phyloP scores from a whole-genome alignment of 2,888 invertebrate genomes.

The Torymus aiolomorphi region DNA sequence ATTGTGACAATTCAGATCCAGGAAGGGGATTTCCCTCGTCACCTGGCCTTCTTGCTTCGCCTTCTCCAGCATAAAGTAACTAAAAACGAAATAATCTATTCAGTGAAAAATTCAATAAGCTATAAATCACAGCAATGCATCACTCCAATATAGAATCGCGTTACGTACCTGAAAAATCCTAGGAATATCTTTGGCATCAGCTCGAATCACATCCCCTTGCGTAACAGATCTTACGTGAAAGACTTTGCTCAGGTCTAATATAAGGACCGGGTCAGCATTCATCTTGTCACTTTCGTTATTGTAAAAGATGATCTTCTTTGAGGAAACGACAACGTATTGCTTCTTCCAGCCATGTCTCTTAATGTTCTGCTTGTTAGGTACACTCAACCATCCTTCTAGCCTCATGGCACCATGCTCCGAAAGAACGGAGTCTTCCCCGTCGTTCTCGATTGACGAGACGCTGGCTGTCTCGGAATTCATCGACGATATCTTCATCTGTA shows the following conservation, averaged over 20 bases:
- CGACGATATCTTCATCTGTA: conserved; percentile 89
- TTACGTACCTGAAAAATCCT: conserved; percentile 90
- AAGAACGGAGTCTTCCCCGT: conserved; percentile 83
- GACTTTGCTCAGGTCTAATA: conserved; percentile 97
- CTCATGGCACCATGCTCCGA: conserved; percentile 82
- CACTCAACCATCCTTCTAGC: conserved; percentile 96
- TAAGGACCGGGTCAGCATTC: conserved; percentile 95
- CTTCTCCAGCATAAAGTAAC: conserved; percentile 97
- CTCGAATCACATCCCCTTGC: conserved; percentile 98
- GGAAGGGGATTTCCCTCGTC: conserved; percentile 78
- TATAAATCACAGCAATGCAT: conserved; percentile 13
- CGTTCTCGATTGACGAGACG: conserved; percentile 92
- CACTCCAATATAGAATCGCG: too few relatives aligned
- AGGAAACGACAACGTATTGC: conserved; percentile 97
- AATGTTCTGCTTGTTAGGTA: conserved; percentile 96
- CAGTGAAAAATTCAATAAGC: not conserved
- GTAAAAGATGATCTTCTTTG: conserved; percentile 97
- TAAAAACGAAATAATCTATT: conserved; percentile 73
- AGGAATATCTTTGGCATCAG: conserved; percentile 99
- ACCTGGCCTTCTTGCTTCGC: conserved; percentile 90
- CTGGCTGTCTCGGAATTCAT: conserved; percentile 92
- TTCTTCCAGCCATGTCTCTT: conserved; percentile 97
- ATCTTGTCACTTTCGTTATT: conserved; percentile 95
- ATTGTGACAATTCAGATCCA: conserved; percentile 78
- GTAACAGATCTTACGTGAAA: conserved; percentile 99